Evolutionary conservation across 2,797 vertebrate species (phyloP), one percentile per base, ranked within the genome.

Genomic region (Picus viridis): DNA sequence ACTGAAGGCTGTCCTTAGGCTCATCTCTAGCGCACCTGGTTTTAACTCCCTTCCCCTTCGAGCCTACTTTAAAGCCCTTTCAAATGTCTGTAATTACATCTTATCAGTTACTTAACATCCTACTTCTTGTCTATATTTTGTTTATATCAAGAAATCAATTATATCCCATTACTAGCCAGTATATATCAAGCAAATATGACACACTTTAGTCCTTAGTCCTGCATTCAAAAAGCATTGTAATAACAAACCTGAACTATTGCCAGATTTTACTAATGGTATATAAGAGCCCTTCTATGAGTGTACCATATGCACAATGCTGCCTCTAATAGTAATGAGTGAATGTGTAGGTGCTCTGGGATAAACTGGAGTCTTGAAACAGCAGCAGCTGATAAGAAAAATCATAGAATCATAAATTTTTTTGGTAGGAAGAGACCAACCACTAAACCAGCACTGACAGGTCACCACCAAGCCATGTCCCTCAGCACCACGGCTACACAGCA

Each of bases 141-240:
- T 92, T 95, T 94, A 92, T 30, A 58, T 59, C 63, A 85, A 90
- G 79, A 75, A 93, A 74, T 26, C 89, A 94, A 94, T 95, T 94
- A 93, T 29, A 94, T 29, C 72, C 32, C 65, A 69, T 81, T 77
- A 72, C 43, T 18, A 90, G 75, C 17, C 87, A 74, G 54, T 56
- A 26, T 41, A 23, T 58, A 76, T 85, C 90, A 90, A 64, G 82
- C 51, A 89, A 93, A 90, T 71, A 34, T 16, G 77, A 74, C 76
- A 77, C 76, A 56, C 4, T 65, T 75, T 10, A 47, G 59, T 56
- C 72, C 45, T 7, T 10, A 41, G 62, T 51, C 72, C 51, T 7
- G 0, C 49, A 39, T 89, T 93, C 74, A 6, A 22, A 12, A 94
- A 87, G 51, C 51, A 89, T 62, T 71, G 13, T 32, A 79, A 84